Evolutionary conservation across 2,113 vertebrate species (phyloP).

Genomic region (Podarcis muralis): DNA sequence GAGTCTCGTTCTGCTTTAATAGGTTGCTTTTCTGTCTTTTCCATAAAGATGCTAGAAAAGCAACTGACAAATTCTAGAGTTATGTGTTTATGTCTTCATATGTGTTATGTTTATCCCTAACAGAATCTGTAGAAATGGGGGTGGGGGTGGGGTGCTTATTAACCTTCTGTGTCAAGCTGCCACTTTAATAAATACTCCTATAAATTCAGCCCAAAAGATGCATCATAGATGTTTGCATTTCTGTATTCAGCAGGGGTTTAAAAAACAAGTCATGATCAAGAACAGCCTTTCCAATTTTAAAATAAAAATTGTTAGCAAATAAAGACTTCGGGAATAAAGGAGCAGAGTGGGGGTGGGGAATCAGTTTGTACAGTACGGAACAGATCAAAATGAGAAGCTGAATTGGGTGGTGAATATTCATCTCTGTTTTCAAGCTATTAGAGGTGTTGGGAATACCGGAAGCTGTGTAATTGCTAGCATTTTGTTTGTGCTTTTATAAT

Average conservation of each 20-base stretch:
- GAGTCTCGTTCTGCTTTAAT: not conserved
- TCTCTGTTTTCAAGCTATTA: constrained; percentile 11
- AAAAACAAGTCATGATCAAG: not conserved
- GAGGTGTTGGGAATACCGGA: constrained; percentile 30
- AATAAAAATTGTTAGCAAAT: not conserved
- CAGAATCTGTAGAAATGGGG: not conserved
- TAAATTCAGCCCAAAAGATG: not conserved
- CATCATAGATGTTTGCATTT: not conserved
- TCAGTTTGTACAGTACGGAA: not conserved
- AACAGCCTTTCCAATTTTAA: not conserved
- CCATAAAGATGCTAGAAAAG: not conserved
- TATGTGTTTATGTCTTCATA: too few species aligned
- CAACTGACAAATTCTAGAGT: too few species aligned
- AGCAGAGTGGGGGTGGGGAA: not conserved
- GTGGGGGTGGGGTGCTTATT: not conserved
- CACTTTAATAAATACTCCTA: not conserved
- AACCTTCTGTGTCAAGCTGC: not conserved
- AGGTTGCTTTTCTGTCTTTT: not conserved
- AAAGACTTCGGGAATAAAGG: not conserved
- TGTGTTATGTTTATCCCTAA: not conserved
- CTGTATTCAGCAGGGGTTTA: not conserved
- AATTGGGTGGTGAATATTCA: not conserved
- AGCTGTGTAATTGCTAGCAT: constrained; percentile 55
- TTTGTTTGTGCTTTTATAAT: constrained; percentile 60
- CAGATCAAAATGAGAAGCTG: not conserved